A percentile compares a stretch with the other conserved stretches of the same genome.
Conservation (phyloP, 2,797 vertebrate genomes). For the Melopsittacus undulatus region DNA sequence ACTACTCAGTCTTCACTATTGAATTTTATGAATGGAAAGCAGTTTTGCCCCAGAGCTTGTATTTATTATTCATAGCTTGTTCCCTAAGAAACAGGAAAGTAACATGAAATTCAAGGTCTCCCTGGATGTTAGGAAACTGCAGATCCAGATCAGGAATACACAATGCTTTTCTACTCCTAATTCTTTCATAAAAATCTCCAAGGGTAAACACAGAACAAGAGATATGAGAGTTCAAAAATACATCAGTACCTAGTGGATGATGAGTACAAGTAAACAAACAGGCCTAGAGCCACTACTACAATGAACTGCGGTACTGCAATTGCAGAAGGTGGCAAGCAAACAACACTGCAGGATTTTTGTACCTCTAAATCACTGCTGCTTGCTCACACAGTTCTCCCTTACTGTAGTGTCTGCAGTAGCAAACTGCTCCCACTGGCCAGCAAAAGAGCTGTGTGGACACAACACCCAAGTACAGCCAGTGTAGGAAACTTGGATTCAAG, state of each 20-base stretch:
- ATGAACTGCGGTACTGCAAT: neutral
- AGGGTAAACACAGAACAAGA: neutral
- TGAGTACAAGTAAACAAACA: neutral
- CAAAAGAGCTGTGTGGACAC: neutral
- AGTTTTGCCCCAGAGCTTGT: conserved; percentile 7
- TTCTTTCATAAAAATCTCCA: neutral
- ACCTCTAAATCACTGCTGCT: neutral
- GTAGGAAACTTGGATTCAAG: neutral
- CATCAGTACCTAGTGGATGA: neutral
- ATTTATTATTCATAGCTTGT: conserved; percentile 25
- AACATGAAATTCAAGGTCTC: neutral
- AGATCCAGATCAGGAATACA: neutral
- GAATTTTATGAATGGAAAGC: conserved; percentile 29
- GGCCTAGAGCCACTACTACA: neutral
- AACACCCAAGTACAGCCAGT: neutral
- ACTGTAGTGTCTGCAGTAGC: neutral
- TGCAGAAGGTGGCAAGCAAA: neutral
- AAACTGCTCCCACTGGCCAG: neutral
- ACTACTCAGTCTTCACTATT: neutral
- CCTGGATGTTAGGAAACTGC: neutral
- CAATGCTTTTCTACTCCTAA: neutral
- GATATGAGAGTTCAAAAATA: neutral
- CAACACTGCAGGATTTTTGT: neutral
- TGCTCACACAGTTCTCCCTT: neutral
- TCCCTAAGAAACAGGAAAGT: conserved; percentile 13